Evolutionary conservation across 1,140 invertebrate genomes (phyloP), one percentile per base, ranked within the genome.

Genomic region (Probaryconus sp.): DNA sequence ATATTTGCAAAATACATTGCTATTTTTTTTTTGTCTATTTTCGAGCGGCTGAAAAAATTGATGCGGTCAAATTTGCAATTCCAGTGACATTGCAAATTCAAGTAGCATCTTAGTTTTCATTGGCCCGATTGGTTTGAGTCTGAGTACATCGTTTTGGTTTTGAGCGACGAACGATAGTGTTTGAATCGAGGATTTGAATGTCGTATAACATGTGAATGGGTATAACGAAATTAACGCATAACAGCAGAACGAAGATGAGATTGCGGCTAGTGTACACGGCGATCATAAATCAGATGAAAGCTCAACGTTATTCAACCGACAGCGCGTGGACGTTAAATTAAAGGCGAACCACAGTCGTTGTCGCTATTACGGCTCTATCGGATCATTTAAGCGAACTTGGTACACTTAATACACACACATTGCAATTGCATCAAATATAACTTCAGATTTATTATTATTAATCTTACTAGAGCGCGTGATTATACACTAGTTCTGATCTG

Each of bases 161-260:
- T n/a, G n/a, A n/a, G n/a, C n/a, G n/a, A n/a, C n/a, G n/a, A n/a
- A n/a, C n/a, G n/a, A n/a, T n/a, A n/a, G n/a, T n/a, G n/a, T n/a
- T n/a, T n/a, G n/a, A n/a, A n/a, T n/a, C n/a, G n/a, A n/a, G n/a
- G n/a, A n/a, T n/a, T n/a, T n/a, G n/a, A n/a, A n/a, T 48, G 58
- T 50, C 58, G 37, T 64, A 64, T 61, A 72, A 61, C 47, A 73
- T 73, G 65, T 73, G 69, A 72, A 72, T 60, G 69, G 65, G 53
- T 65, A 28, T 51, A 53, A 65, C 31, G 33, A 72, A 65, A 71
- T 65, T 63, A 71, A 63, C 67, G 67, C 67, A 40, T 56, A 53
- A 48, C 33, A 37, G 6, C 35, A 28, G 38, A 21, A 26, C 20
- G 51, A 63, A 63, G 60, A 72, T 60, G 69, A 53, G 45, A 60